Conservation (phyloP, 1,140 invertebrate genomes). For the Bombyx mandarina region DNA sequence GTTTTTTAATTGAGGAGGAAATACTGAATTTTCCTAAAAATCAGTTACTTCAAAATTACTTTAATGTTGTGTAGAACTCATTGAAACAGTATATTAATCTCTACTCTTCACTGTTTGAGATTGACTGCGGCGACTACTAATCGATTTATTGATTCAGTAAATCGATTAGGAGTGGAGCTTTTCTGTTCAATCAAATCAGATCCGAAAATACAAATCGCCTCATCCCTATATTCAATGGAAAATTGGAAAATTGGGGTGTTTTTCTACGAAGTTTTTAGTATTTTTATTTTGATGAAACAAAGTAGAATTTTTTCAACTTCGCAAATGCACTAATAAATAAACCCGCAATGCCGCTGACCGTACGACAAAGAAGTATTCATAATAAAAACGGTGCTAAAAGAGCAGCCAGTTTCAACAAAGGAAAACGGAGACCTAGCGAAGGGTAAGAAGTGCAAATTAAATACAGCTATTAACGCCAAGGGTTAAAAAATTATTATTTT, state of each 20-base stretch:
- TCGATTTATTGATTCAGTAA: too few species aligned
- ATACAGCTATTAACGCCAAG: not conserved
- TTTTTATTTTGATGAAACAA: not conserved
- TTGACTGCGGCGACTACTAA: too few species aligned
- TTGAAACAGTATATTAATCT: too few species aligned
- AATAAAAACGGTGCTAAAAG: slow-evolving; percentile 57
- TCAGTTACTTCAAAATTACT: too few species aligned
- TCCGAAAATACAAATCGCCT: too few species aligned
- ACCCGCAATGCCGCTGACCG: slow-evolving; percentile 47
- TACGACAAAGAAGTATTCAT: slow-evolving; percentile 55
- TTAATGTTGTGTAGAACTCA: too few species aligned
- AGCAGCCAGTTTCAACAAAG: slow-evolving; percentile 50
- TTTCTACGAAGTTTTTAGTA: not conserved
- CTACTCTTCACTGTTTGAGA: too few species aligned
- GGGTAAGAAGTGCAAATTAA: slow-evolving; percentile 26
- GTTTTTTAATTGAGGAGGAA: too few species aligned
- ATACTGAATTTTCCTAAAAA: too few species aligned
- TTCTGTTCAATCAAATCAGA: too few species aligned
- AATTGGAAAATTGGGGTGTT: not conserved
- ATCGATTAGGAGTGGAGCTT: too few species aligned
- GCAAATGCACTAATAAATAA: not conserved
- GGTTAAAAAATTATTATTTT: not conserved
- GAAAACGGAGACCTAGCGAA: slow-evolving; percentile 47
- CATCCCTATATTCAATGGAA: too few species aligned
- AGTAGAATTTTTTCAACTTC: not conserved